Evolutionary conservation across 2,888 invertebrate genomes (phyloP), one percentile per base, ranked within the genome.

Genomic region (Spilosoma lubricipeda): DNA sequence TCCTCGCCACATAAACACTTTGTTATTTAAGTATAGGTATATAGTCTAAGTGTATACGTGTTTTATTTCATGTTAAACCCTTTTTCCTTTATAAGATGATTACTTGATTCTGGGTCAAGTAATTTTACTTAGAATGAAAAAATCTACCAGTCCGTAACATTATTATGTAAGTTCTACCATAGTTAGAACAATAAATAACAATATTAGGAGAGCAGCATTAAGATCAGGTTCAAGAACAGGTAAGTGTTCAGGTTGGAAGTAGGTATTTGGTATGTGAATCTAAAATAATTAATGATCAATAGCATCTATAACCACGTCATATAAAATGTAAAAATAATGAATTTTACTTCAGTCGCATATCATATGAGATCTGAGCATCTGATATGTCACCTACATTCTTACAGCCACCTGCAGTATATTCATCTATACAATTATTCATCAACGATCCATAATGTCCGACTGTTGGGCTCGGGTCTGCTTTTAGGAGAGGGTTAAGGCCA

Each of bases 11-110:
- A 82, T 79, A 82, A 80, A 80, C 82, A 82, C 78, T 85, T 91
- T 91, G 90, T 93, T 93, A 93, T 92, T 94, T 94, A 94, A 94
- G 92, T 94, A 92, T 94, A 94, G 93, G 90, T 90, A 82, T 91
- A 90, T 93, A 92, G 92, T 90, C 77, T 94, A 94, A 93, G 93
- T 72, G 69, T 73, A 76, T 76, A 63, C 75, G 84, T 87, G 90
- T 93, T 93, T 93, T 83, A 92, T 76, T 76, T 74, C 91, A 92
- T 76, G 39, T 27, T 63, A 30, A 27, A 7, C 63, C 79, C 71
- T 69, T 30, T 63, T 67, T 13, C 59, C 69, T 45, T 45, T 2
- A 45, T 20, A 56, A 63, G 39, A 39, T 39, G 39, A 39, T 27
- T 18, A 27, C 27, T 3, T 59, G 59, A 30, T 59, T 27, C 5